Percentiles rank a stretch among this genome's conserved stretches.
Evolutionary conservation across 2,113 vertebrate species (phyloP).

Genomic region (Hippocampus mohnikei): DNA sequence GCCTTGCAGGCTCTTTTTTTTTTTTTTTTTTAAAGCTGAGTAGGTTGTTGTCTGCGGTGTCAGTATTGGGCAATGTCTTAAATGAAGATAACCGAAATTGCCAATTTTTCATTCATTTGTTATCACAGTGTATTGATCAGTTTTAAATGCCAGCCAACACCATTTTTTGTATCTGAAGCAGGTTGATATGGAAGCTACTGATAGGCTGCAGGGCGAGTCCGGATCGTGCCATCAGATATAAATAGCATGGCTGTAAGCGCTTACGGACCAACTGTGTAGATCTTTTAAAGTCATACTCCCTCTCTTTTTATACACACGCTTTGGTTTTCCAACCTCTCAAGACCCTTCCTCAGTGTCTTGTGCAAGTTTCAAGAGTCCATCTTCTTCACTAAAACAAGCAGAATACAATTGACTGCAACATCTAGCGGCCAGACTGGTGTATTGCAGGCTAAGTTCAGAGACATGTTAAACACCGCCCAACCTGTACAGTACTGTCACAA

Average conservation of each 20-base stretch:
- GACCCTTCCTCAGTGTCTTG: constrained; percentile 8
- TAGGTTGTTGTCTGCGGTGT: neutral
- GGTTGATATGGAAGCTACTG: no score
- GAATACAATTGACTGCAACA: constrained; percentile 33
- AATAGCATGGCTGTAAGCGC: constrained; percentile 38
- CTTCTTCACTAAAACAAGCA: constrained; percentile 5
- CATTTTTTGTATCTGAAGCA: neutral
- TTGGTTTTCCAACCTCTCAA: constrained; percentile 16
- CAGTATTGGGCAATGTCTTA: neutral
- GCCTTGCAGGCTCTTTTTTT: neutral
- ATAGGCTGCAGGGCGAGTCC: constrained; percentile 18
- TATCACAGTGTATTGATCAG: neutral
- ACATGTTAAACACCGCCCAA: constrained; percentile 4
- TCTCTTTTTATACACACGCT: constrained; percentile 27
- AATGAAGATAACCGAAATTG: neutral
- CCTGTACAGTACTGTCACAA: constrained; percentile 19
- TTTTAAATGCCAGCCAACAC: constrained; percentile 2
- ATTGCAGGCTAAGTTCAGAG: neutral
- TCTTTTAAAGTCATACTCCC: constrained; percentile 23
- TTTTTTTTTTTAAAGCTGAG: neutral
- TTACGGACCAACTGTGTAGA: constrained; percentile 36
- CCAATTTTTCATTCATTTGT: neutral
- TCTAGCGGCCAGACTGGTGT: constrained; percentile 47
- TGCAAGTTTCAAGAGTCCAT: constrained; percentile 21
- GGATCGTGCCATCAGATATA: constrained; percentile 25